These are phyloP conservation scores for Panthera leo DNA, from an alignment of 2,113 vertebrate genomes.

Conservation along the genomic window DNA sequence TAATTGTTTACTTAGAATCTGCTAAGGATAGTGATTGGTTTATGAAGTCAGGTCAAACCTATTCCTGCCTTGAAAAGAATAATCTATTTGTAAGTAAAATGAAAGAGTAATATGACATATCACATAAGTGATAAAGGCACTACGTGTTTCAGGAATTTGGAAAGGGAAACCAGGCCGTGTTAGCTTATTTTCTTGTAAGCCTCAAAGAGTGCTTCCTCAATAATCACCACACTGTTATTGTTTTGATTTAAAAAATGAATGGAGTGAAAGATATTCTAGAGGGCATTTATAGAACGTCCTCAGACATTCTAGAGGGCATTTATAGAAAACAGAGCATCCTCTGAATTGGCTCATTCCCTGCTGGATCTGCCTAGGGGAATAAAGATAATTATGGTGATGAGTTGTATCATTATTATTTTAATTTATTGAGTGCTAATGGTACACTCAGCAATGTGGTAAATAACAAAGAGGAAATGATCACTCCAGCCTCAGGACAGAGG, in stretches of 20 bases:
- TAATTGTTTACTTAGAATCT: constrained; percentile 2
- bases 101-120: neutral
- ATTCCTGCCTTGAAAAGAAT: neutral
- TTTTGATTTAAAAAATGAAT: neutral
- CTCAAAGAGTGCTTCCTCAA: neutral
- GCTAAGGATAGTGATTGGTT: neutral
- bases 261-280: neutral
- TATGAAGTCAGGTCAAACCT: neutral
- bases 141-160: neutral
- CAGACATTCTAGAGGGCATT: constrained; percentile 1
- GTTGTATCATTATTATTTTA: constrained; percentile 64
- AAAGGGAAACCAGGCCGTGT: neutral
- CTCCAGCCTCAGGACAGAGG: neutral
- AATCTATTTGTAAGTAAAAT: constrained; percentile 29
- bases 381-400: constrained; percentile 65
- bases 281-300: constrained; percentile 24
- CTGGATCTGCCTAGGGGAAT: constrained; percentile 63
- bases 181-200: constrained; percentile 1
- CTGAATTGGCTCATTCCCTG: constrained; percentile 46
- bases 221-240: neutral
- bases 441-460: constrained; percentile 53
- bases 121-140: neutral
- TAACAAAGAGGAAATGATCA: constrained; percentile 34
- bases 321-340: constrained; percentile 24
- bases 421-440: constrained; percentile 65